These are phyloP conservation scores for Channa argus DNA, from an alignment of 2,113 vertebrate species.

Conservation along the genomic window DNA sequence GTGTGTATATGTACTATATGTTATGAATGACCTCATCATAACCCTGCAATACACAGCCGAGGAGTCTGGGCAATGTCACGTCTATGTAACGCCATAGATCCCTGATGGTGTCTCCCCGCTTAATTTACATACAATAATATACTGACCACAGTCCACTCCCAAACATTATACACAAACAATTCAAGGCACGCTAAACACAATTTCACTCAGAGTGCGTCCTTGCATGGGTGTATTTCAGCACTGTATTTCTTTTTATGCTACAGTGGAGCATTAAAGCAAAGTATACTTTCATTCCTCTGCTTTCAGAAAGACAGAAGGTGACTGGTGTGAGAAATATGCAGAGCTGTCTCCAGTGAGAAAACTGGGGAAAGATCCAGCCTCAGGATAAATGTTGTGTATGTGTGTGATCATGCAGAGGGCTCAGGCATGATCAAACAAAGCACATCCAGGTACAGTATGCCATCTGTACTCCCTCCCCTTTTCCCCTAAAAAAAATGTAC, in stretches of 20 bases:
- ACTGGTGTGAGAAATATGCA: constrained; percentile 76
- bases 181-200: constrained; percentile 70
- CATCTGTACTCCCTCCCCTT: constrained; percentile 56
- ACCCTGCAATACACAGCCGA: constrained; percentile 40
- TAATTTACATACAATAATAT: constrained; percentile 81
- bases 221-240: background rate
- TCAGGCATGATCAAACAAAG: constrained; percentile 81
- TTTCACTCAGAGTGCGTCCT: constrained; percentile 49
- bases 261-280: background rate
- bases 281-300: constrained; percentile 15
- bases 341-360: constrained; percentile 50
- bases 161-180: constrained; percentile 70
- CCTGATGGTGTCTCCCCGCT: constrained; percentile 52
- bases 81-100: constrained; percentile 26
- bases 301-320: constrained; percentile 35
- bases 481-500: constrained; percentile 38
- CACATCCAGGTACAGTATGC: constrained; percentile 75
- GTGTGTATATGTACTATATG: constrained; percentile 21
- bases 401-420: constrained; percentile 37
- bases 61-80: constrained; percentile 73
- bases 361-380: constrained; percentile 67
- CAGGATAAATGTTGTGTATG: constrained; percentile 26
- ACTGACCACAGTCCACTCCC: constrained; percentile 68
- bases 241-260: background rate
- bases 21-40: constrained; percentile 71